Evolutionary conservation across 2,888 invertebrate genomes (phyloP), one percentile per base, ranked within the genome.

Genomic region (Tachina lurida): DNA sequence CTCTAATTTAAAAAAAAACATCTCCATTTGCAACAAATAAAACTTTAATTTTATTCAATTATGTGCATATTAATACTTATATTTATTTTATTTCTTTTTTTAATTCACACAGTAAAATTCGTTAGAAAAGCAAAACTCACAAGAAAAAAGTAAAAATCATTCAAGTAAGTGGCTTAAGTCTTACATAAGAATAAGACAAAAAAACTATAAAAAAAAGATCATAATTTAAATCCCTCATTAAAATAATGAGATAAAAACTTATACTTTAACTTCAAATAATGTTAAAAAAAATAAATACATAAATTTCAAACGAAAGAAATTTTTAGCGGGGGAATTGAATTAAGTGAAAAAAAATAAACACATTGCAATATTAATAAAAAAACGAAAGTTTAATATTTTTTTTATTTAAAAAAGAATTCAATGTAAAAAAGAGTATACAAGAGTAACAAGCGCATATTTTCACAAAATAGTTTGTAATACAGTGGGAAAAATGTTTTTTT

Each of bases 381-480:
- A 81, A 81, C 80, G 80, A 81, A 81, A 81, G 73, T 81, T 81
- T 19, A 9, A 22, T 71, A 17, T 47, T 62, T 74, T 67, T 41
- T 62, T 65, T 76, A 12, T 12, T 17, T 76, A 15, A 19, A 65
- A 8, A 43, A 15, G 4, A 22, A 60, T 54, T 43, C 62, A 62
- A 45, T 58, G 45, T 67, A 76, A 2, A 22, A 10, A n/a, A 19
- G n/a, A 56, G 22, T 65, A 19, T 19, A 19, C 65, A 58, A 56
- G 12, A 67, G 45, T 67, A 31, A 13, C 54, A 68, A 77, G 22
- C 5, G 31, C 31, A 31, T 60, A 22, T 68, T 60, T 77, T 60
- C 56, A 78, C 39, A 62, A 67, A 52, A 41, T 19, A 41, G 10
- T 70, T 62, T 52, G 49, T 13, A n/a, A 52, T 22, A 58, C 49